phyloP scores from a whole-genome alignment of 1,140 invertebrate species.

The Neuroterus valhalla region DNA sequence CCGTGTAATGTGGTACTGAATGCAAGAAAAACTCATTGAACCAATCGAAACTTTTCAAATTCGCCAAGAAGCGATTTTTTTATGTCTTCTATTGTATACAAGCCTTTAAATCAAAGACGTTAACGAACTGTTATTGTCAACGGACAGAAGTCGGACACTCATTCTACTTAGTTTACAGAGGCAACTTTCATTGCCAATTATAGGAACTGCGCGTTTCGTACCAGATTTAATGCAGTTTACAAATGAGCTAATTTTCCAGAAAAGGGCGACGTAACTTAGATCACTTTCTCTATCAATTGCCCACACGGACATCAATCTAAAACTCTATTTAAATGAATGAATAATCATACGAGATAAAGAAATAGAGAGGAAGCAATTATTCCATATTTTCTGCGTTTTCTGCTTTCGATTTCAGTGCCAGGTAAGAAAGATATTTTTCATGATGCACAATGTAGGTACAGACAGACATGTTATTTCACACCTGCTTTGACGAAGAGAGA shows the following conservation, averaged over 20 bases:
- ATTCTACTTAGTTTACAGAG: constrained; percentile 16
- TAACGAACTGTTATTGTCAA: constrained; percentile 29
- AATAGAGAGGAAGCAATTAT: constrained; percentile 15
- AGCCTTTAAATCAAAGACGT: constrained; percentile 14
- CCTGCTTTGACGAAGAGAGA: constrained; percentile 19
- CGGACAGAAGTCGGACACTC: constrained; percentile 9
- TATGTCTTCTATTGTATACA: background rate
- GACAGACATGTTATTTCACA: constrained; percentile 8
- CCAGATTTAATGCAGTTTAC: constrained; percentile 14
- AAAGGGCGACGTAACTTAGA: constrained; percentile 17
- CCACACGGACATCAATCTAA: constrained; percentile 20
- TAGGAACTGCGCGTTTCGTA: background rate
- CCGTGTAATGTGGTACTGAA: too few relatives aligned
- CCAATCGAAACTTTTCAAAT: background rate
- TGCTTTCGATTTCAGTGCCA: background rate
- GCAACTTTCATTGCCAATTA: constrained; percentile 29
- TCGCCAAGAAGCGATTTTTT: background rate
- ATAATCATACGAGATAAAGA: background rate
- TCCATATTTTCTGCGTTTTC: background rate
- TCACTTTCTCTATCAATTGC: constrained; percentile 29
- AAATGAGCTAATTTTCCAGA: constrained; percentile 24
- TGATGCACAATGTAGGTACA: background rate
- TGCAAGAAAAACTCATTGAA: background rate
- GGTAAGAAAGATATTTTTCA: constrained; percentile 14
- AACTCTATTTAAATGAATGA: constrained; percentile 16